Percentiles rank a stretch among this genome's conserved stretches.
These are phyloP conservation scores for Marmota monax DNA, from an alignment of 2,113 vertebrate species.

Conservation along the genomic window DNA sequence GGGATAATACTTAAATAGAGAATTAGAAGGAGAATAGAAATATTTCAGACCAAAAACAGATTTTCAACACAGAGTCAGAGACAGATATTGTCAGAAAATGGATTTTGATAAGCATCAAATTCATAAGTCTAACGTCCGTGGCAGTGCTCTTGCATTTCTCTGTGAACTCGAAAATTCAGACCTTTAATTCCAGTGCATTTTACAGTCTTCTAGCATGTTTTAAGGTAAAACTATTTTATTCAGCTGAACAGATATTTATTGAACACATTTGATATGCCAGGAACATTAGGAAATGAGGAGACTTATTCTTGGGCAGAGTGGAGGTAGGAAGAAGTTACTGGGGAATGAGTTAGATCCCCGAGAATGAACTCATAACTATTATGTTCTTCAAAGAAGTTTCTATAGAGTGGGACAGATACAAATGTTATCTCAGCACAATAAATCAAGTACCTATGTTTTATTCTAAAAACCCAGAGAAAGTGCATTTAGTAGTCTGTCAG, in stretches of 20 bases:
- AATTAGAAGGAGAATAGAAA: background rate
- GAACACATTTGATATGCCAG: background rate
- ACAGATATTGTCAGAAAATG: background rate
- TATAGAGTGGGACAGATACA: background rate
- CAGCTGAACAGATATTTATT: background rate
- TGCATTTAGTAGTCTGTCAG: background rate
- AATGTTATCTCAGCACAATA: background rate
- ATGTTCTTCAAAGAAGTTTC: background rate
- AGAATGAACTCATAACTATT: background rate
- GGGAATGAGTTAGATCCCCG: background rate
- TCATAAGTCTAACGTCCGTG: background rate
- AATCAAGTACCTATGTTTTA: background rate
- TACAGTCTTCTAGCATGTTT: background rate
- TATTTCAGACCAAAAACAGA: background rate
- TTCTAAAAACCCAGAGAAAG: background rate
- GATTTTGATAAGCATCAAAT: background rate
- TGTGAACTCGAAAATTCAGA: background rate
- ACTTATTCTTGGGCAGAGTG: background rate
- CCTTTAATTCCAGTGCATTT: background rate
- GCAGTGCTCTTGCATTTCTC: background rate
- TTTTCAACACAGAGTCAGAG: conserved; percentile 21
- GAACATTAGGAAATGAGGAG: background rate
- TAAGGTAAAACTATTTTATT: conserved; percentile 1
- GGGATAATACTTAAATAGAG: background rate
- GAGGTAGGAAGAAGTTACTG: no score